These are phyloP conservation scores for Ophion ellenae DNA, from an alignment of 2,888 invertebrate species.

Conservation along the genomic window DNA sequence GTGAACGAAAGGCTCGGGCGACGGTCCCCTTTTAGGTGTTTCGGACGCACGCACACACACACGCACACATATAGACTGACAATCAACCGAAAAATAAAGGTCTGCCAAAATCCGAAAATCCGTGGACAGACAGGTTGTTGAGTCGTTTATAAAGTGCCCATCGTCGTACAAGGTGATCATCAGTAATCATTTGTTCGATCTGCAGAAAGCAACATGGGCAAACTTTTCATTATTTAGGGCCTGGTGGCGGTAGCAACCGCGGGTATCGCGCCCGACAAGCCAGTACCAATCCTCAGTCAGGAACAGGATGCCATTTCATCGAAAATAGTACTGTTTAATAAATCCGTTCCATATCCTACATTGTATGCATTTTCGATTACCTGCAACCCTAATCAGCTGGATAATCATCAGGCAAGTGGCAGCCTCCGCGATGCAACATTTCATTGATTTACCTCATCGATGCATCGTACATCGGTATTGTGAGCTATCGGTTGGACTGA, in stretches of 20 bases:
- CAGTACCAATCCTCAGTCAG: conserved; percentile 64
- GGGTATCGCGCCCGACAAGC: conserved; percentile 49
- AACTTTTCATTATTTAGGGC: conserved; percentile 46
- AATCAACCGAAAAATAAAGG: conserved; percentile 52
- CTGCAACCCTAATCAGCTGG: neutral
- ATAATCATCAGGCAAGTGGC: too few species aligned
- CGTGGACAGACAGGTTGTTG: neutral
- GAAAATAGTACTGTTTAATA: neutral
- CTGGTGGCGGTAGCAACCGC: conserved; percentile 61
- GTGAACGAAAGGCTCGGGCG: conserved; percentile 2
- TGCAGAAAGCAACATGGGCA: conserved; percentile 48
- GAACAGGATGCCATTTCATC: conserved; percentile 46
- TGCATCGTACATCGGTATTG: neutral
- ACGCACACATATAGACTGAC: conserved; percentile 39
- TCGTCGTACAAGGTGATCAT: conserved; percentile 35
- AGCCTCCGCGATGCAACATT: neutral
- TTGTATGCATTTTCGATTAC: neutral
- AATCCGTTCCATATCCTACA: neutral
- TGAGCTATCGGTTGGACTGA: neutral
- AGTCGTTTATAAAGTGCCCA: conserved; percentile 58
- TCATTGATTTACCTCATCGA: neutral
- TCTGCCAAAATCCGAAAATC: conserved; percentile 29
- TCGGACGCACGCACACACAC: neutral
- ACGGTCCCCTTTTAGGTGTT: neutral
- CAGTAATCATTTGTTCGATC: conserved; percentile 54